Conservation (phyloP, 2,797 vertebrate genomes). For the Spea hammondii region DNA sequence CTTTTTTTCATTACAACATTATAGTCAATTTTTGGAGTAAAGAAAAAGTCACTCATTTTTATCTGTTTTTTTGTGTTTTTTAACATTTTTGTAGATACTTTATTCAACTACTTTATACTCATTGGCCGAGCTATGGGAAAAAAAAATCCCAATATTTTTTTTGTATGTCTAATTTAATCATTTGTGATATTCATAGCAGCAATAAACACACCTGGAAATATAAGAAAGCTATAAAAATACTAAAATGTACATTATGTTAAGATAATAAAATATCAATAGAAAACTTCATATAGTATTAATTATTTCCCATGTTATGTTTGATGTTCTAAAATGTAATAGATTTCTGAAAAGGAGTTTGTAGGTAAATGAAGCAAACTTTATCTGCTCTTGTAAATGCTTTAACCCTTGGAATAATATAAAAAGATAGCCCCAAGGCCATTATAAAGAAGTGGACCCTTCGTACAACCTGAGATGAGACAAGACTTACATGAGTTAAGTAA, state of each 20-base stretch:
- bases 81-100: not conserved
- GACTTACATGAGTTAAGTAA: too few relatives aligned
- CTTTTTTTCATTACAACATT: slow-evolving; percentile 6
- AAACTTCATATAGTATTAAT: slow-evolving; percentile 31
- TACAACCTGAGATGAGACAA: too few relatives aligned
- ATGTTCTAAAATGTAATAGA: not conserved
- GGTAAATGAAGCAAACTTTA: too few relatives aligned
- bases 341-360: not conserved
- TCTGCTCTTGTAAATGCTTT: too few relatives aligned
- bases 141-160: not conserved
- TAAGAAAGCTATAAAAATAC: slow-evolving; percentile 26
- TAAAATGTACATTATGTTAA: slow-evolving; percentile 12
- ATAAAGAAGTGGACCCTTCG: too few relatives aligned
- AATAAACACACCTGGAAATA: slow-evolving; percentile 20
- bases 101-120: slow-evolving; percentile 2
- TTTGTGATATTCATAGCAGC: slow-evolving; percentile 7
- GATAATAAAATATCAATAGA: slow-evolving; percentile 26
- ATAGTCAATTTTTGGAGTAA: slow-evolving; percentile 17
- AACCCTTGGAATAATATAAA: too few relatives aligned
- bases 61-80: not conserved
- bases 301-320: slow-evolving; percentile 10
- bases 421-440: too few relatives aligned
- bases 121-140: not conserved
- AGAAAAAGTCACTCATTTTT: slow-evolving; percentile 22
- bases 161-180: slow-evolving; percentile 16